These are phyloP conservation scores for Lycocorax pyrrhopterus DNA, from an alignment of 2,113 vertebrate species.

Conservation along the genomic window DNA sequence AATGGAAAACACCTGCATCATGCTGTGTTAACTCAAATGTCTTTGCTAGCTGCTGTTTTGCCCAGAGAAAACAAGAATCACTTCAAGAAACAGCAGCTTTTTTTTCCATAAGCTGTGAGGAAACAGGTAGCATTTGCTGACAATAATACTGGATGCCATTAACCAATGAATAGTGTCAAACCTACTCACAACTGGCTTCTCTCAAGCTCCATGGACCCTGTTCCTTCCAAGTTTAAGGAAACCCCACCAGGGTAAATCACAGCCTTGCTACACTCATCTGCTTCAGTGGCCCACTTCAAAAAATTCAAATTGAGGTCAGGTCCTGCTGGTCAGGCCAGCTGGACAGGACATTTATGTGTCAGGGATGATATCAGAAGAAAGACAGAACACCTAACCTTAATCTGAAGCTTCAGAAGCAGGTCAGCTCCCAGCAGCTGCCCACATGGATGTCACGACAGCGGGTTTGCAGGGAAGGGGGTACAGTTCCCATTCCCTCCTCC, in stretches of 20 bases:
- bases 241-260: background rate
- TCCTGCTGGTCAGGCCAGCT: background rate
- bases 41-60: background rate
- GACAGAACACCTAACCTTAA: background rate
- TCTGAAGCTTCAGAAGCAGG: background rate
- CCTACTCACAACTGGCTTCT: background rate
- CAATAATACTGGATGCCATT: background rate
- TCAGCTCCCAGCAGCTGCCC: background rate
- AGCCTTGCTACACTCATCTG: background rate
- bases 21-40: background rate
- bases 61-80: background rate
- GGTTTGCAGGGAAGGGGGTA: background rate
- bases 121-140: background rate
- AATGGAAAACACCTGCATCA: background rate
- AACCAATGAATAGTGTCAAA: background rate
- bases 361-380: background rate
- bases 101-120: background rate
- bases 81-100: background rate
- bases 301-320: background rate
- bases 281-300: background rate
- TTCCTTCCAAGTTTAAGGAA: background rate
- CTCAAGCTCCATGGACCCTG: background rate
- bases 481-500: slow-evolving; percentile 16
- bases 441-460: accelerated
- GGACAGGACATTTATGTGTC: background rate